These are phyloP conservation scores for Gryon sp. DNA, from an alignment of 1,140 invertebrate genomes.

Conservation along the genomic window DNA sequence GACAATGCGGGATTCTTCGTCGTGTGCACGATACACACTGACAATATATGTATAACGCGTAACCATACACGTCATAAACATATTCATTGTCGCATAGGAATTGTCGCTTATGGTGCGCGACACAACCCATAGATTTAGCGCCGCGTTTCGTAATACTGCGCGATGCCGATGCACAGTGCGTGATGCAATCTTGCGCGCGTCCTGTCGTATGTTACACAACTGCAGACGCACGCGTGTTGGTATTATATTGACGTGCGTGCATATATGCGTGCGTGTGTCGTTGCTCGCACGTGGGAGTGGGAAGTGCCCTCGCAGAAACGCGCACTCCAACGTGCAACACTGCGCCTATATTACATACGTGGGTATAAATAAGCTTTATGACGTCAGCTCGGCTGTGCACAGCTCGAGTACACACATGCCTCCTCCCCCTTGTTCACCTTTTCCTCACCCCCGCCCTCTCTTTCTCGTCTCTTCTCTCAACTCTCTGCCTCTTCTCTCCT, in stretches of 20 bases:
- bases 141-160: slow-evolving; percentile 67
- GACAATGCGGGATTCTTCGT: not conserved
- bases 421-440: slow-evolving; percentile 17
- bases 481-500: too few species aligned
- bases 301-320: slow-evolving; percentile 39
- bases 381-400: slow-evolving; percentile 58
- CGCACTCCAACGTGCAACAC: slow-evolving; percentile 50
- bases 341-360: slow-evolving; percentile 50
- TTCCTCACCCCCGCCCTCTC: slow-evolving; percentile 5
- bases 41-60: slow-evolving; percentile 12
- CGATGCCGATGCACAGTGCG: slow-evolving; percentile 32
- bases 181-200: slow-evolving; percentile 66
- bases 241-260: too few species aligned
- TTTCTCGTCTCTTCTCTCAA: not conserved
- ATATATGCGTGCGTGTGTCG: slow-evolving; percentile 28
- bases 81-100: slow-evolving; percentile 41
- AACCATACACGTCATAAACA: slow-evolving; percentile 43
- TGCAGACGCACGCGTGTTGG: slow-evolving; percentile 23
- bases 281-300: slow-evolving; percentile 21
- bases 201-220: slow-evolving; percentile 34
- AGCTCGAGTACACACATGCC: slow-evolving; percentile 10
- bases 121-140: slow-evolving; percentile 63
- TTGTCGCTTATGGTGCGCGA: slow-evolving; percentile 35
- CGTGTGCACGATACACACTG: not conserved
- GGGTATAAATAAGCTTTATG: slow-evolving; percentile 68